A percentile compares a stretch with the other conserved stretches of the same genome.
phyloP scores from a whole-genome alignment of 2,888 invertebrate species.

The Perdita meconis region DNA sequence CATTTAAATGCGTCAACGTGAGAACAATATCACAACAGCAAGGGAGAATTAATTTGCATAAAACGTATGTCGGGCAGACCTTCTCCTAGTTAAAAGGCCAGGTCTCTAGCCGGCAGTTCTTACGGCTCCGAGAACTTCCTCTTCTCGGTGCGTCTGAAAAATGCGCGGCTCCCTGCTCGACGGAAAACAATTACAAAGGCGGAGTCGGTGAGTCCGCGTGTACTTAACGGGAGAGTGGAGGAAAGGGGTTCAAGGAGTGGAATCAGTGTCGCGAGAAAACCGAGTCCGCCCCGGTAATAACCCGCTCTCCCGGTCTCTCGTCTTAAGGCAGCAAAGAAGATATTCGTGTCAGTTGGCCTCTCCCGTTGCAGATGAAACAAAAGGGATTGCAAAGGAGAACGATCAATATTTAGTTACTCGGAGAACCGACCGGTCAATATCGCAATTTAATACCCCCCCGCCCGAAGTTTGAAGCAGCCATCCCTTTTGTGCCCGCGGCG shows the following conservation, averaged over 20 bases:
- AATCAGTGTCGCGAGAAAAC: conserved; percentile 57
- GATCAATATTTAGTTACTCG: conserved; percentile 62
- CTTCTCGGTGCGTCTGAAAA: conserved; percentile 44
- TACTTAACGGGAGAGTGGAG: conserved; percentile 36
- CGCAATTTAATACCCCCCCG: conserved; percentile 50
- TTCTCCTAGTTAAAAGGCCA: not conserved
- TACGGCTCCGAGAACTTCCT: conserved; percentile 35
- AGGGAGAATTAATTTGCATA: conserved; percentile 47
- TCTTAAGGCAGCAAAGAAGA: conserved; percentile 61
- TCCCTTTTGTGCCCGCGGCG: conserved; percentile 36
- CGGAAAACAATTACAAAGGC: conserved; percentile 50
- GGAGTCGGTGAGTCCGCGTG: conserved; percentile 27
- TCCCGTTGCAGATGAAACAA: conserved; percentile 53
- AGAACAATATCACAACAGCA: no score
- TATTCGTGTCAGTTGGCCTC: conserved; percentile 64
- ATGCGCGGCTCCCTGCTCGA: conserved; percentile 30
- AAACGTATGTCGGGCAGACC: conserved; percentile 7
- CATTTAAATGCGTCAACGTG: no score
- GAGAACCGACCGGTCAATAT: conserved; percentile 53
- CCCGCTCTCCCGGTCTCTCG: conserved; percentile 48
- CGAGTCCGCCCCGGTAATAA: conserved; percentile 54
- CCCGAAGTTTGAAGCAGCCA: conserved; percentile 28
- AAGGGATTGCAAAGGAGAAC: conserved; percentile 60
- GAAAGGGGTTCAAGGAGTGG: conserved; percentile 53
- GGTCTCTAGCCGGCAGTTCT: conserved; percentile 22